Percentiles rank a stretch among this genome's conserved stretches.
phyloP scores from a whole-genome alignment of 2,888 invertebrate species.

The Drosophila austrosaltans region DNA sequence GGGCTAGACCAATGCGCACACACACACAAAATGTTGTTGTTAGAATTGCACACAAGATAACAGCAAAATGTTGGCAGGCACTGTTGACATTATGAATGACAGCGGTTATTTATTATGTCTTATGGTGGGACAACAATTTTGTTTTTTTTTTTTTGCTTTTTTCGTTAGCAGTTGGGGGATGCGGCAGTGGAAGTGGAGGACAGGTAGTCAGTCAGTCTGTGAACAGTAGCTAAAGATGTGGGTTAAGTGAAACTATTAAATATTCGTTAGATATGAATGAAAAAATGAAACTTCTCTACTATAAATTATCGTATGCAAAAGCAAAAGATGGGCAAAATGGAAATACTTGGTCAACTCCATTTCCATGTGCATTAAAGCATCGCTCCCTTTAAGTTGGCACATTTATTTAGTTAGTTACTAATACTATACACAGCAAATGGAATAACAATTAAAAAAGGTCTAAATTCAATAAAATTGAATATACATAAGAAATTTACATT shows the following conservation, averaged over 20 bases:
- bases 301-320: background rate
- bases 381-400: too few relatives aligned
- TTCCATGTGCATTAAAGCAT: too few relatives aligned
- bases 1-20: slow-evolving; percentile 11
- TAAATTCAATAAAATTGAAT: too few relatives aligned
- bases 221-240: slow-evolving; percentile 16
- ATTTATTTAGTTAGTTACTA: too few relatives aligned
- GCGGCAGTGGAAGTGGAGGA: background rate
- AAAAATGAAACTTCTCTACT: background rate
- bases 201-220: background rate
- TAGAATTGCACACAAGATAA: slow-evolving; percentile 74
- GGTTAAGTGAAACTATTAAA: slow-evolving; percentile 7
- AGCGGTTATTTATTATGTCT: slow-evolving; percentile 79
- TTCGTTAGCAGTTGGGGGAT: background rate
- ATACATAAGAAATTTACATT: too few relatives aligned
- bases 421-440: too few relatives aligned
- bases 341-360: too few relatives aligned
- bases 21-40: slow-evolving; percentile 65
- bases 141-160: slow-evolving; percentile 34
- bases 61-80: slow-evolving; percentile 77
- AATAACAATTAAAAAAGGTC: too few relatives aligned
- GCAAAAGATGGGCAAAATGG: too few relatives aligned
- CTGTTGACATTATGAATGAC: slow-evolving; percentile 79
- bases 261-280: background rate
- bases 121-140: slow-evolving; percentile 23